Evolutionary conservation across 2,888 invertebrate genomes (phyloP).

Genomic region (Thymelicus acteon): DNA sequence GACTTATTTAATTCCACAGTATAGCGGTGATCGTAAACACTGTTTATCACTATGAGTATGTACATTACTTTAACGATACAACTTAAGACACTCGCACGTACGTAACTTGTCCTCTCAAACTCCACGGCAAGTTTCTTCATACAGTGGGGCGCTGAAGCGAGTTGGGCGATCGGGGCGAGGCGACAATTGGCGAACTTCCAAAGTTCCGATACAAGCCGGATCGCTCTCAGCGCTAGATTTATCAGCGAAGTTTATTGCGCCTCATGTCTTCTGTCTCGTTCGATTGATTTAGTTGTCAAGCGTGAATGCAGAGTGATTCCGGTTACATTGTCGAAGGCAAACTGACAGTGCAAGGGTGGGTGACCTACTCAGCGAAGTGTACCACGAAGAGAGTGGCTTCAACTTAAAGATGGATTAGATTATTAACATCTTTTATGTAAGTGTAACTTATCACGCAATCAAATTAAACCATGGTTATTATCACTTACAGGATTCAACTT

Average conservation of each 20-base stretch:
- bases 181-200: conserved; percentile 3
- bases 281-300: background rate
- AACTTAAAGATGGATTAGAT: no score
- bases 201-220: background rate
- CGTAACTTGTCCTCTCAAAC: background rate
- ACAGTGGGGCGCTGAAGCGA: background rate
- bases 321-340: background rate
- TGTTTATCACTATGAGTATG: no score
- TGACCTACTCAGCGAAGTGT: no score
- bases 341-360: no score
- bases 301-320: background rate
- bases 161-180: background rate
- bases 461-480: no score
- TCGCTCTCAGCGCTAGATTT: background rate
- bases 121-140: background rate
- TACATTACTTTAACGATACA: background rate
- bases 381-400: no score
- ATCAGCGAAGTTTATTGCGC: conserved; percentile 1
- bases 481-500: no score
- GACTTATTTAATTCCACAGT: no score
- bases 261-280: conserved; percentile 1
- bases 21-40: background rate
- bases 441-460: no score
- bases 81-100: background rate
- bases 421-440: no score